Percentiles rank a stretch among this genome's conserved stretches.
Conservation (phyloP, 2,113 vertebrate species). For the Limnothrissa miodon region DNA sequence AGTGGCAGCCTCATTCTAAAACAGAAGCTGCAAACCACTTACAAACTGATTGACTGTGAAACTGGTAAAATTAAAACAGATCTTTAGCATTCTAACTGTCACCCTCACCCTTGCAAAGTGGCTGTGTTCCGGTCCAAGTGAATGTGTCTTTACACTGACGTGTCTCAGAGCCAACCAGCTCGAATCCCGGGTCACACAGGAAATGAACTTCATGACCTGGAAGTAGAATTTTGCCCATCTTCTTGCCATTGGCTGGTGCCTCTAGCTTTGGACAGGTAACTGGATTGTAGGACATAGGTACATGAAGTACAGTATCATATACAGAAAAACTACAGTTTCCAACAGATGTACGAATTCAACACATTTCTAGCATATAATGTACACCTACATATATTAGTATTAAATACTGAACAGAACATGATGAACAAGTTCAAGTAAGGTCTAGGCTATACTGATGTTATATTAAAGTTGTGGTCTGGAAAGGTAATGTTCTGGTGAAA, state of each 20-base stretch:
- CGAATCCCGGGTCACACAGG: conserved; percentile 72
- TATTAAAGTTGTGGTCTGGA: neutral
- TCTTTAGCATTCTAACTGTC: neutral
- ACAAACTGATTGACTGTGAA: neutral
- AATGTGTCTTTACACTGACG: conserved; percentile 72
- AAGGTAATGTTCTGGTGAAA: neutral
- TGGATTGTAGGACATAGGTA: conserved; percentile 38
- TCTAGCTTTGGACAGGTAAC: conserved; percentile 72
- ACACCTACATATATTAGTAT: neutral
- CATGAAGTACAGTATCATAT: too few species aligned
- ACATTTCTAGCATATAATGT: neutral
- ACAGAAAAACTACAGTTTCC: too few species aligned
- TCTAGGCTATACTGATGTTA: neutral
- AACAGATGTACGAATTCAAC: neutral
- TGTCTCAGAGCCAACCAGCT: conserved; percentile 75
- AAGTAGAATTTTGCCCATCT: conserved; percentile 67
- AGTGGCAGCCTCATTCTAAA: neutral
- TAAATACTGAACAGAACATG: neutral
- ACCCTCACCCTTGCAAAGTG: conserved; percentile 74
- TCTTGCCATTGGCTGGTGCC: conserved; percentile 67
- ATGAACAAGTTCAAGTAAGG: neutral
- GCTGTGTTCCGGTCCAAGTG: conserved; percentile 76
- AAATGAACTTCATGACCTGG: conserved; percentile 81
- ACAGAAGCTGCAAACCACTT: neutral
- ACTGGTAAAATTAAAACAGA: neutral